Percentiles rank a stretch among this genome's conserved stretches.
These are phyloP conservation scores for Dicaeum eximium DNA, from an alignment of 2,113 vertebrate genomes.

Conservation along the genomic window DNA sequence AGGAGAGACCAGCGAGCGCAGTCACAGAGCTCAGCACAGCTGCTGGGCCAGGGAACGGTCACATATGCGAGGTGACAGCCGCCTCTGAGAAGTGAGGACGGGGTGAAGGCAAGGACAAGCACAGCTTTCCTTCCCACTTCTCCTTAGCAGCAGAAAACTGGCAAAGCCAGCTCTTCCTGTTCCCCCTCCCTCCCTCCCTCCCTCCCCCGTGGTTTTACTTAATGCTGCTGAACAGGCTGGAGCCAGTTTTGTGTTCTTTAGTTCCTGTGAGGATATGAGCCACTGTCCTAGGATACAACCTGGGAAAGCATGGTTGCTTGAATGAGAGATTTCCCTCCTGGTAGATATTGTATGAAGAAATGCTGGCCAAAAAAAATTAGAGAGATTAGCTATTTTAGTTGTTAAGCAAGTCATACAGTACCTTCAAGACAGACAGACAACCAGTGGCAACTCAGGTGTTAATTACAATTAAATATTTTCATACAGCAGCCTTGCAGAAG, in stretches of 20 bases:
- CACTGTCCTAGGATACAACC: background rate
- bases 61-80: background rate
- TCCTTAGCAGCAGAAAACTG: constrained; percentile 36
- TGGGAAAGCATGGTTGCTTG: background rate
- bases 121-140: constrained; percentile 9
- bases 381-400: background rate
- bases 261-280: background rate
- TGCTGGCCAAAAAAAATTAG: background rate
- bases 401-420: background rate
- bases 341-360: background rate
- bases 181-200: background rate
- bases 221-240: constrained; percentile 4
- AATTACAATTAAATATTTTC: background rate
- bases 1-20: background rate
- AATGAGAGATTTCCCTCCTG: background rate
- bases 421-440: background rate
- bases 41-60: background rate
- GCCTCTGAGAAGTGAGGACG: background rate
- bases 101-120: constrained; percentile 42
- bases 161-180: constrained; percentile 1
- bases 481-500: background rate
- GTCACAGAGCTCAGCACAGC: background rate
- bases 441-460: background rate
- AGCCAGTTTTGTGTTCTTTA: background rate
- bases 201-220: constrained; percentile 13